Base-by-base conservation (phyloP, 2,888 invertebrate genomes). In the Hydraecia micacea region DNA sequence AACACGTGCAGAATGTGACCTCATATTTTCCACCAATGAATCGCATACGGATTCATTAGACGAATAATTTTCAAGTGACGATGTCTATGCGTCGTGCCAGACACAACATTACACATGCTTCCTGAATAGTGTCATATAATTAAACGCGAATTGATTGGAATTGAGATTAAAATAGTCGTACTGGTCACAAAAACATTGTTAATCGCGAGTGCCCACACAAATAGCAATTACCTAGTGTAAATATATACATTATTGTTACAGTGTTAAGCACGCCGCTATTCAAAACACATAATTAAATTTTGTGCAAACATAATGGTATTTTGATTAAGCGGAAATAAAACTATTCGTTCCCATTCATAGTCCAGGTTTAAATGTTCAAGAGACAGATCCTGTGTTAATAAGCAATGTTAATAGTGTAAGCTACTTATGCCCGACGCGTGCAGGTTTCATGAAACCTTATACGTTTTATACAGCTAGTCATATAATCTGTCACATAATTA, bases 401-500 rank as follows among this genome's bases (percentile, higher is more conserved):
- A 65, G 39, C 52, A 69, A 73, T 63, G 58, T 55, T 73, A 73
- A 55, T 73, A 66, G 72, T 52, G 18, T 84, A 74, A 84, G 71
- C 75, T 86, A 42, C 67, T 83, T 86, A 73, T 55, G 71, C 28
- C 28, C 8, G 73, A 63, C 73, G 36, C 73, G 55, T 55, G 62
- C 36, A 79, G 79, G 86, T 83, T 85, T 85, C 83, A 65, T 76
- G 86, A 83, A 85, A 66, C 83, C 86, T 73, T 83, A 85, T 60
- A 70, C 11, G 42, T 79, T 70, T 46, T 60, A 39, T 49, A 49
- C 42, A 13, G 52, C 36, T 75, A 15, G 28, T 46, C 18, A 25
- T 80, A 42, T 11, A 42, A 55, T 55, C n/a, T n/a, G 4, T 58
- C n/a, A n/a, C n/a, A 58, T 13, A n/a, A 58, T 58, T n/a, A n/a